Evolutionary conservation across 64 coral and sea anemone genomes (phyloP).

Genomic region (Montipora sp.): DNA sequence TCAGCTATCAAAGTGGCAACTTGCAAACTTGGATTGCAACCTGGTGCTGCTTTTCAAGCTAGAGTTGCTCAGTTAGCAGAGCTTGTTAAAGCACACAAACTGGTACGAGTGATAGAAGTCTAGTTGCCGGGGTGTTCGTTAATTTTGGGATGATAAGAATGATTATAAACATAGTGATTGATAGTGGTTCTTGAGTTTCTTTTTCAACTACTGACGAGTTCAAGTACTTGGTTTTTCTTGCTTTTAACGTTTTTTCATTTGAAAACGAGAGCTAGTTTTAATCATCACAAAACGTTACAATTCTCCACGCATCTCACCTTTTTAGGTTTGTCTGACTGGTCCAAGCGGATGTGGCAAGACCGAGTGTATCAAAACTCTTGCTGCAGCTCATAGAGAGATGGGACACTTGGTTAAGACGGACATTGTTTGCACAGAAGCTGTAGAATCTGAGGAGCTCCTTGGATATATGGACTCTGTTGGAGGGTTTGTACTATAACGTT

Average conservation of each 20-base stretch:
- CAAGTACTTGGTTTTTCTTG: too few relatives aligned
- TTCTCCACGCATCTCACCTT: neutral
- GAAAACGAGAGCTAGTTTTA: too few relatives aligned
- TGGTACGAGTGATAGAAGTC: conserved; percentile 58
- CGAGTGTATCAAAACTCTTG: conserved; percentile 92
- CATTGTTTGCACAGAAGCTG: conserved; percentile 86
- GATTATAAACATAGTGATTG: too few relatives aligned
- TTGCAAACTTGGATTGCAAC: conserved; percentile 87
- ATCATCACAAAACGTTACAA: too few relatives aligned
- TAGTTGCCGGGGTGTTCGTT: too few relatives aligned
- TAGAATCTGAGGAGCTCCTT: conserved; percentile 83
- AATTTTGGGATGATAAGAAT: too few relatives aligned
- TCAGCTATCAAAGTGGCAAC: conserved; percentile 89
- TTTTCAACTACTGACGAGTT: too few relatives aligned
- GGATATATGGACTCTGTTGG: conserved; percentile 70
- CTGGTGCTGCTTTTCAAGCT: conserved; percentile 86
- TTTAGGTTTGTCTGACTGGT: conserved; percentile 84
- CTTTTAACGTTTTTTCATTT: too few relatives aligned
- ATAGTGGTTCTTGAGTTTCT: too few relatives aligned
- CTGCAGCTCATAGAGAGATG: conserved; percentile 95
- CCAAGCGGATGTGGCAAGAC: conserved; percentile 95
- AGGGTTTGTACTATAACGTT: conserved; percentile 37
- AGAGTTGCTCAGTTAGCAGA: conserved; percentile 89
- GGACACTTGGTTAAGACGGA: conserved; percentile 84
- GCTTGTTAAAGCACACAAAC: conserved; percentile 82